Base-by-base conservation (phyloP, 2,888 invertebrate genomes). In the Himalopsyche anomala region DNA sequence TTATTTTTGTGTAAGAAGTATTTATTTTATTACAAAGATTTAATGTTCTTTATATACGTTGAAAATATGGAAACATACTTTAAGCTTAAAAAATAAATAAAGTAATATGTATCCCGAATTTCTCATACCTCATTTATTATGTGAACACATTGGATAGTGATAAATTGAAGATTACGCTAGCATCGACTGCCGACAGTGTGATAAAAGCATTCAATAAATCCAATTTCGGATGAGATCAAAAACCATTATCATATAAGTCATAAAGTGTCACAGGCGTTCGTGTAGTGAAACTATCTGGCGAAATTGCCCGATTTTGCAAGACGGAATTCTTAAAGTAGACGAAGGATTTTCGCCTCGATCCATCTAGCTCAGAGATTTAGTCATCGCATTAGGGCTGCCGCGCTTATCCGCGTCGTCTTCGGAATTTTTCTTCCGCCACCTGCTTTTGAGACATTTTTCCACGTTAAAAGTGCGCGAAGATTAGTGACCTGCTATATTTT, bases 301-400 rank as follows among this genome's bases (percentile, higher is more conserved):
- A 74, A 74, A 74, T 74, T 36, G 74, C 74, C 74, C 36, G 74
- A 74, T 38, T 74, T 84, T 84, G 84, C 54, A 80, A 55, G 81
- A 54, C 62, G 81, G 36, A 74, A 74, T 74, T 74, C 74, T 74
- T 62, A 85, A 74, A 82, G 69, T 80, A 85, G 86, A 69, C 86
- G 86, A 87, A 84, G 84, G 88, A 88, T 88, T 86, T 88, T 83
- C 56, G 55, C 45, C 69, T 87, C 88, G 86, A 88, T 88, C 88
- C 88, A 88, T 88, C 88, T 88, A 87, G 88, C 88, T 88, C 88
- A 87, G 87, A 87, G 88, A 85, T 87, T 88, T 88, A 88, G 87
- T 88, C 88, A 87, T 87, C 87, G 87, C 87, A 87, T 87, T 88
- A 86, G 87, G 84, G 85, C 62, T 83, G 81, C 54, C 36, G 56